phyloP scores from a whole-genome alignment of 2,797 vertebrate genomes.

The Amazona ochrocephala region DNA sequence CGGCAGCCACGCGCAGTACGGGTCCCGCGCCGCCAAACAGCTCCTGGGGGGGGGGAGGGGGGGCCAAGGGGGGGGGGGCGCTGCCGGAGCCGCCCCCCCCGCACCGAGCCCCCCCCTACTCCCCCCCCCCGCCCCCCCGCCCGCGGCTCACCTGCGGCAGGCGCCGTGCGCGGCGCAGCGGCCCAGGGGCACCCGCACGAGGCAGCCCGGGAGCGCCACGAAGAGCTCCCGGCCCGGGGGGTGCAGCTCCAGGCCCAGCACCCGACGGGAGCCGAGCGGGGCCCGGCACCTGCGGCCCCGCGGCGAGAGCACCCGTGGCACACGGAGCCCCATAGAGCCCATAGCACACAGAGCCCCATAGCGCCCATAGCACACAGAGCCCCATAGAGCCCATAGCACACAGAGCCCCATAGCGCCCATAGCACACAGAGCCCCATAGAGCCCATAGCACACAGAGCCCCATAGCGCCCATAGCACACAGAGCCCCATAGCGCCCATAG shows the following conservation, averaged over 20 bases:
- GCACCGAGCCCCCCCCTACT: too few species aligned
- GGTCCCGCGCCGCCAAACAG: constrained; percentile 90
- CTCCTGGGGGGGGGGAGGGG: constrained; percentile 45
- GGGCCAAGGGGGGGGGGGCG: fast-evolving
- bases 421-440: too few species aligned
- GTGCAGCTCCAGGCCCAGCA: constrained; percentile 53
- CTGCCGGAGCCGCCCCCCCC: fast-evolving
- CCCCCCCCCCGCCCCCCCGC: too few species aligned
- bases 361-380: too few species aligned
- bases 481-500: too few species aligned
- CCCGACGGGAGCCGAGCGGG: neutral
- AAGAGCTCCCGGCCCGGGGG: neutral
- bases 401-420: too few species aligned
- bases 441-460: too few species aligned
- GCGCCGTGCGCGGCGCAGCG: neutral
- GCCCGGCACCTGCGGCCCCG: neutral
- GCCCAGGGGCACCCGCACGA: constrained; percentile 28
- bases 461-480: too few species aligned
- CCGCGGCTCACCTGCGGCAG: neutral
- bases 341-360: too few species aligned
- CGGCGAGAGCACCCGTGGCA: too few species aligned
- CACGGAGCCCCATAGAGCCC: too few species aligned
- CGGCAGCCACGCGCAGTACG: constrained; percentile 91
- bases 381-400: too few species aligned
- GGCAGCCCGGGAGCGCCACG: constrained; percentile 22